Evolutionary conservation across 2,888 invertebrate species (phyloP), one percentile per base, ranked within the genome.

Genomic region (Tinea trinotella): DNA sequence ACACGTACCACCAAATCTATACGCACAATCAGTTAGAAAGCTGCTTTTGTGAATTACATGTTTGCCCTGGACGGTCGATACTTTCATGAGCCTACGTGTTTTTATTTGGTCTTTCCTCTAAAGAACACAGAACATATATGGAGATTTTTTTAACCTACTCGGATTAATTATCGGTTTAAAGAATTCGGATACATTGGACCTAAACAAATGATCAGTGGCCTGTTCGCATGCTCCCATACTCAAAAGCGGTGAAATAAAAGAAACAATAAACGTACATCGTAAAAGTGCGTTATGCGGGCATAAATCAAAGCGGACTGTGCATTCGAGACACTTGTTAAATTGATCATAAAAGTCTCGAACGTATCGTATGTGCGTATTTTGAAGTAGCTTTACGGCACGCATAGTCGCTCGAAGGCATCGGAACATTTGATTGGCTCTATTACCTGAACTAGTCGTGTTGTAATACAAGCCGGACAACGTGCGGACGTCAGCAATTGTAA

Each of bases 301-400:
- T 83, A 83, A 81, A 82, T 83, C 80, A 83, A 76, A 73, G 17
- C 46, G 63, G 62, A 63, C 63, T 69, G 64, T 53, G 67, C 67
- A 67, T 71, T 66, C 71, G 68, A 70, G 78, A 77, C 77, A 78
- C 79, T 79, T 80, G 77, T 79, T 80, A 76, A 73, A 78, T 76
- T 76, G 71, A 71, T 74, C 76, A 79, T 83, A 83, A 83, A 83
- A 74, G 80, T 80, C 81, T 66, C 69, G 65, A 68, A 70, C 67
- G 69, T 71, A 69, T 67, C 70, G 69, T 66, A 67, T 67, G 67
- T 66, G 74, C 78, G 73, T 82, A 81, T 79, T 74, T 82, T 74
- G 76, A 65, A 65, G 66, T 64, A 62, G 65, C 64, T 80, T 81
- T 80, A 20, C 53, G 17, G 20, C 53, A n/a, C 22, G 36, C 53